Percentiles rank a stretch among this genome's conserved stretches.
Evolutionary conservation across 2,888 invertebrate genomes (phyloP).

Genomic region (Arrhopalites spinosus): DNA sequence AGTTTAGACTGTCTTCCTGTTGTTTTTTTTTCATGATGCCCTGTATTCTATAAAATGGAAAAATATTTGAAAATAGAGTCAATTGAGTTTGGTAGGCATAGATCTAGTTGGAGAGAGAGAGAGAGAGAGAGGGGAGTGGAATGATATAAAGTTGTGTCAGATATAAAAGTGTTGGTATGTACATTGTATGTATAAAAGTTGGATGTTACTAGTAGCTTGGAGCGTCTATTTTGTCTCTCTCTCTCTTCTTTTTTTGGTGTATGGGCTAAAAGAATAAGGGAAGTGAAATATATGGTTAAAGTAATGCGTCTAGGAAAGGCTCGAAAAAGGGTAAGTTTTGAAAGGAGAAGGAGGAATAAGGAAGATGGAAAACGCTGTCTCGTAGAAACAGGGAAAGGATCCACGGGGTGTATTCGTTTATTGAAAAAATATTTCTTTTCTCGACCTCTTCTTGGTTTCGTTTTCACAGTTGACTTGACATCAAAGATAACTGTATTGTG

Average conservation of each 20-base stretch:
- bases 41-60: no score
- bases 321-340: neutral
- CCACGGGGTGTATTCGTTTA: conserved; percentile 43
- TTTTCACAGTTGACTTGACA: conserved; percentile 47
- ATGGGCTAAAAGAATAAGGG: conserved; percentile 19
- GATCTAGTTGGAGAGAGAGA: neutral
- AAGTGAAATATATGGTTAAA: conserved; percentile 23
- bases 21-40: no score
- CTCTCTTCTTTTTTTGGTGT: neutral
- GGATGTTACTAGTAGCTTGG: neutral
- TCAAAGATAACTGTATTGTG: conserved; percentile 30
- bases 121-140: neutral
- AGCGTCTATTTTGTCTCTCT: conserved; percentile 5
- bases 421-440: conserved; percentile 51
- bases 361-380: neutral
- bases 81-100: no score
- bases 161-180: neutral
- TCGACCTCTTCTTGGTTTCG: conserved; percentile 40
- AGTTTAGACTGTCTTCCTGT: no score
- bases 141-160: neutral
- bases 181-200: neutral
- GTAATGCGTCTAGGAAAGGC: conserved; percentile 18
- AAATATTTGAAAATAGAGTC: no score
- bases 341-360: neutral
- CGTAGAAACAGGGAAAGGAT: conserved; percentile 18